Base-by-base conservation (phyloP, 2,888 invertebrate species). In the Mesorhabditis belari region DNA sequence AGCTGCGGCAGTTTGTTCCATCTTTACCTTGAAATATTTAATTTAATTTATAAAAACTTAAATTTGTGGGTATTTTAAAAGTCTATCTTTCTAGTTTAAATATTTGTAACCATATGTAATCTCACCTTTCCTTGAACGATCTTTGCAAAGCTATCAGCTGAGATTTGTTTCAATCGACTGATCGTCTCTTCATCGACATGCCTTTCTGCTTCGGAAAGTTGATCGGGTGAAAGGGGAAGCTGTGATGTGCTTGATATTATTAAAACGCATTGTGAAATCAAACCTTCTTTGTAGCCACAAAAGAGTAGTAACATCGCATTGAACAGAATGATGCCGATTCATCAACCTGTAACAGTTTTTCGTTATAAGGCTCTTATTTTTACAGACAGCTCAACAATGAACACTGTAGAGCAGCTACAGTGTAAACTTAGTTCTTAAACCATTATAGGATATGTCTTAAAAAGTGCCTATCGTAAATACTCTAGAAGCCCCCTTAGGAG, bases 221-320 rank as follows among this genome's bases (percentile, higher is more conserved):
- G 71, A 19, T 76, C 77, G 17, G 71, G 67, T 19, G 66, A 70
- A 24, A 77, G 56, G 24, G 75, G 64, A 21, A 73, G 62, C 59
- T 59, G 21, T 19, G 55, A 26, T 28, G 3, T 3, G 26, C 1
- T 12, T 4, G 25, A 35, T 0, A 29, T 55, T 17, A 35, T 21
- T 28, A n/a, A n/a, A n/a, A n/a, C n/a, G n/a, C n/a, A 28, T 21
- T 23, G 5, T 58, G 29, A n/a, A 29, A 27, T 4, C 26, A 35
- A 9, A 62, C 60, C 59, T 86, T 84, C 74, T 87, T 87, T 75
- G 87, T 86, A 25, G 87, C 83, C 27, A 88, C 87, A 82, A 91
- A 92, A 81, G 91, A 89, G 84, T 90, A 88, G 82, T 90, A 92
- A 82, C 95, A 95, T 68, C 88, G 87, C 58, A 88, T 87, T 71